Percentiles rank a stretch among this genome's conserved stretches.
Evolutionary conservation across 1,140 invertebrate species (phyloP).

Genomic region (Caenorhabditis briggsae): DNA sequence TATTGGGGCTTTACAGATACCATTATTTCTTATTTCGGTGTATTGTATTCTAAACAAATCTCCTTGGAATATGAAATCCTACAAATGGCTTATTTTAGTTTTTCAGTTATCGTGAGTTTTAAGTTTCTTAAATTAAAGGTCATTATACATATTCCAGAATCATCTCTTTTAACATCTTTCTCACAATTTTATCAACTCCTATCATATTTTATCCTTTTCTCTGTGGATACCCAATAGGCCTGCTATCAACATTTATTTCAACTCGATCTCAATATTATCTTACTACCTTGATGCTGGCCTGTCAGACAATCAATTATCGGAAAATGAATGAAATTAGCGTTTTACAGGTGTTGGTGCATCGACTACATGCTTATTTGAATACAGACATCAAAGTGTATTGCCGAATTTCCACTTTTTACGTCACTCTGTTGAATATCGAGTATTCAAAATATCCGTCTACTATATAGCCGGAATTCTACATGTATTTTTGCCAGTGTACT

Average conservation of each 20-base stretch:
- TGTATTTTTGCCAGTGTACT: background rate
- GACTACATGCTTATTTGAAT: slow-evolving; percentile 2
- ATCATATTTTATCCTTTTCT: slow-evolving; percentile 12
- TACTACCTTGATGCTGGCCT: background rate
- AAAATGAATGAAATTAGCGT: background rate
- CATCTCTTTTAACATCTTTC: background rate
- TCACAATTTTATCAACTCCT: slow-evolving; percentile 9
- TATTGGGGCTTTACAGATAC: background rate
- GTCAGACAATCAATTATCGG: background rate
- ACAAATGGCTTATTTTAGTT: slow-evolving; percentile 19
- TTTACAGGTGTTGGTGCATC: slow-evolving; percentile 17
- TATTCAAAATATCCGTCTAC: background rate
- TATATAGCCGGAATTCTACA: background rate
- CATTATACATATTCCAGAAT: slow-evolving; percentile 3
- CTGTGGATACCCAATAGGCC: slow-evolving; percentile 5
- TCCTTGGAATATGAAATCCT: slow-evolving; percentile 23
- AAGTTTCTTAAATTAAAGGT: background rate
- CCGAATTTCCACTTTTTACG: slow-evolving; percentile 14
- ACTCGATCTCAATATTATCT: slow-evolving; percentile 12
- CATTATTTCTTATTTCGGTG: slow-evolving; percentile 2
- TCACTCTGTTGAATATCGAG: slow-evolving; percentile 12
- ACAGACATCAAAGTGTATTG: slow-evolving; percentile 13
- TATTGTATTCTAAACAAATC: slow-evolving; percentile 7
- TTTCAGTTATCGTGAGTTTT: background rate
- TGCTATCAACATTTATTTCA: background rate